phyloP scores from a whole-genome alignment of 2,797 vertebrate species.

The Pipistrellus pygmaeus region DNA sequence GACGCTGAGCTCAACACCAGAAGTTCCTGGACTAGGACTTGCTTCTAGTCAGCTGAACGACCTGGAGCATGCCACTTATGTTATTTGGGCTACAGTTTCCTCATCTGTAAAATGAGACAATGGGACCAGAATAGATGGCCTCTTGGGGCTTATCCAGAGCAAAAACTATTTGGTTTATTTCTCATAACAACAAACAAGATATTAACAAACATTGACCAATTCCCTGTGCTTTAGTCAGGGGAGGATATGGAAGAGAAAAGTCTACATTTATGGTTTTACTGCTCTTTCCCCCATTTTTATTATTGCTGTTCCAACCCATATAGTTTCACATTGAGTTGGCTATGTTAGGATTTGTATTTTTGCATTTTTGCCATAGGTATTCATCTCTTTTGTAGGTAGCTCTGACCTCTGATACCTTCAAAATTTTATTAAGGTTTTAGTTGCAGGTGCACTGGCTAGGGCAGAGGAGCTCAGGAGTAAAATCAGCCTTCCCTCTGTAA shows the following conservation, averaged over 20 bases:
- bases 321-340: not conserved
- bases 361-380: not conserved
- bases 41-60: no score
- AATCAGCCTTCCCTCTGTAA: not conserved
- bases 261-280: conserved; percentile 18
- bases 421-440: conserved; percentile 23
- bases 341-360: conserved; percentile 4
- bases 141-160: not conserved
- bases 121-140: not conserved
- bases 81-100: not conserved
- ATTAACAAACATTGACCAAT: not conserved
- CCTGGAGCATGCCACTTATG: not conserved
- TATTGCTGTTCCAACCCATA: not conserved
- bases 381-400: not conserved
- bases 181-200: not conserved
- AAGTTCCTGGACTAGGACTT: not conserved
- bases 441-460: not conserved
- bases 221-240: not conserved
- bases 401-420: not conserved
- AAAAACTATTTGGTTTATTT: conserved; percentile 23
- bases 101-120: conserved; percentile 5
- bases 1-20: not conserved
- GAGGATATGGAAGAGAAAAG: not conserved
- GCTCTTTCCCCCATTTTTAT: not conserved
- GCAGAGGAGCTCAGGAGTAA: not conserved